Percentiles rank a stretch among this genome's conserved stretches.
phyloP scores from a whole-genome alignment of 1,140 invertebrate genomes.

The Dufourea novaeangliae region DNA sequence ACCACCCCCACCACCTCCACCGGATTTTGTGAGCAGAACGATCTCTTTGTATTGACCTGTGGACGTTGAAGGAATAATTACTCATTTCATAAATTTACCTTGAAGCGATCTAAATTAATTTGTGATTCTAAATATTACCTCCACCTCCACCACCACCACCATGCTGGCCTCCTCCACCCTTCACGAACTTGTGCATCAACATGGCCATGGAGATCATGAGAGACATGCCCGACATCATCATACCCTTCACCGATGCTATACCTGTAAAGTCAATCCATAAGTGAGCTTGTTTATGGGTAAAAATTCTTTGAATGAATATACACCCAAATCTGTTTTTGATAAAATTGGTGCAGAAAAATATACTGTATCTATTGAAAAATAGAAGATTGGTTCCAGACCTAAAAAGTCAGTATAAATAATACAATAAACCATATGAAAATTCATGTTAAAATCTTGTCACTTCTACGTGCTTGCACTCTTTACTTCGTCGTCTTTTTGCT shows the following conservation, averaged over 20 bases:
- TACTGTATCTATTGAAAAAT: no score
- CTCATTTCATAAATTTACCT: background rate
- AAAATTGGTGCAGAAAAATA: no score
- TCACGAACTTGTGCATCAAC: conserved; percentile 82
- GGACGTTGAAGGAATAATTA: background rate
- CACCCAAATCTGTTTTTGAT: no score
- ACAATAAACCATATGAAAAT: no score
- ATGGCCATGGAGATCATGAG: conserved; percentile 84
- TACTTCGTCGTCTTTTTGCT: no score
- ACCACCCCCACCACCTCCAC: conserved; percentile 62
- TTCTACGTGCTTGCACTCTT: no score
- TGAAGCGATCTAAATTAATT: background rate
- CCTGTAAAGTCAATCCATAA: no score
- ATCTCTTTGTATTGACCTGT: conserved; percentile 74
- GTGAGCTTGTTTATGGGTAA: no score
- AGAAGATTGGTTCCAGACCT: no score
- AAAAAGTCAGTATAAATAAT: no score
- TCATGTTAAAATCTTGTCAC: no score
- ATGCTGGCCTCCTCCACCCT: conserved; percentile 76
- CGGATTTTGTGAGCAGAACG: conserved; percentile 73
- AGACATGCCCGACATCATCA: conserved; percentile 84
- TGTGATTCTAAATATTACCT: background rate
- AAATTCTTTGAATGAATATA: no score
- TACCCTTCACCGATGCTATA: conserved; percentile 83
- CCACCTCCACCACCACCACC: conserved; percentile 69